Percentiles rank a stretch among this genome's conserved stretches.
These are phyloP conservation scores for Aelia acuminata DNA, from an alignment of 2,888 invertebrate genomes.

Conservation along the genomic window DNA sequence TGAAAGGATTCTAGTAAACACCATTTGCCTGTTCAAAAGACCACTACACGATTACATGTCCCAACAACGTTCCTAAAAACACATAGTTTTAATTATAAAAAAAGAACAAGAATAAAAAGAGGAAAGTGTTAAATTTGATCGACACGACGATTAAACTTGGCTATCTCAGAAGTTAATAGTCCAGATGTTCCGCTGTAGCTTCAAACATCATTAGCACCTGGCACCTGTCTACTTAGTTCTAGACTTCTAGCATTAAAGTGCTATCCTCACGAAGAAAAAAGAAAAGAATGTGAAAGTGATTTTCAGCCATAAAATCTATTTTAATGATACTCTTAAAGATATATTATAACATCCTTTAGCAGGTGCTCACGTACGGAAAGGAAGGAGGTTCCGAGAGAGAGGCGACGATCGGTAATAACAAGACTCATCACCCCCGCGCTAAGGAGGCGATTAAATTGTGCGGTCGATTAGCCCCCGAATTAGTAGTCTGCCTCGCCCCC, in stretches of 20 bases:
- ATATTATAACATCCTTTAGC: neutral
- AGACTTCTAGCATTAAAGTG: neutral
- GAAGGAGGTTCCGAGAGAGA: neutral
- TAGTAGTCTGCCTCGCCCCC: neutral
- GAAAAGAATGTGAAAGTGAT: neutral
- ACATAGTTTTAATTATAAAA: too few species aligned
- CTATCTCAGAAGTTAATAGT: neutral
- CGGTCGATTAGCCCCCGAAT: slow-evolving; percentile 16
- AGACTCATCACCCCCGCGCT: neutral
- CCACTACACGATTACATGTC: too few species aligned
- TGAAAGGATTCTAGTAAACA: too few species aligned
- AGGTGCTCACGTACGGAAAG: neutral
- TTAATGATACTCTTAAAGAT: neutral
- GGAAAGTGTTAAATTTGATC: neutral
- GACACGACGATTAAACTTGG: neutral
- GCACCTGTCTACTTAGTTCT: neutral
- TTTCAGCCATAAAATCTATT: neutral
- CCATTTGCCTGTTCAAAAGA: too few species aligned
- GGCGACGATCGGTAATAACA: neutral
- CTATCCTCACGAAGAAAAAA: neutral
- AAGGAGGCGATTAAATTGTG: slow-evolving; percentile 37
- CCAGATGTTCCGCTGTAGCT: neutral
- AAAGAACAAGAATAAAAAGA: neutral
- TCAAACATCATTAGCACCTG: neutral
- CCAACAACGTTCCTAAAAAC: too few species aligned